Evolutionary conservation across 2,888 invertebrate species (phyloP).

Genomic region (Drosophila mulleri): DNA sequence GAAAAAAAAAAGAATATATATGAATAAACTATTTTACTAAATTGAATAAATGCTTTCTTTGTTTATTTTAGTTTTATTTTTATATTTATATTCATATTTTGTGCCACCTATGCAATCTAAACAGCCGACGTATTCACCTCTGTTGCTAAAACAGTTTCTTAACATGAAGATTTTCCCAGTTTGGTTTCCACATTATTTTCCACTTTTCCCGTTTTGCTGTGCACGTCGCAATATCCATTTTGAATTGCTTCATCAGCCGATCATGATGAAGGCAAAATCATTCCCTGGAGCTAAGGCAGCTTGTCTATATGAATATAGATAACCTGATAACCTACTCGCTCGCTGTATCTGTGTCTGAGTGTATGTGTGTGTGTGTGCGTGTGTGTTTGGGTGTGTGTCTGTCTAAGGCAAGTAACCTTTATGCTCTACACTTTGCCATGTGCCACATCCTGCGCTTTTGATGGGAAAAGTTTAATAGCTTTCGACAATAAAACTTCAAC

Average conservation of each 20-base stretch:
- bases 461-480: slow-evolving; percentile 83
- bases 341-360: slow-evolving; percentile 19
- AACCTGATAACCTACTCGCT: slow-evolving; percentile 46
- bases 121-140: neutral
- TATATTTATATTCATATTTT: neutral
- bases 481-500: slow-evolving; percentile 82
- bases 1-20: no score
- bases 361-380: slow-evolving; percentile 7
- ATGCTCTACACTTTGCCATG: slow-evolving; percentile 72
- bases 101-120: neutral
- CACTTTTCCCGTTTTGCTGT: neutral
- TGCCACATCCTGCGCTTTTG: slow-evolving; percentile 72
- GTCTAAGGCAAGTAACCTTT: slow-evolving; percentile 60
- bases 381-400: neutral
- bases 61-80: neutral
- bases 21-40: no score
- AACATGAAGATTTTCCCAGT: neutral
- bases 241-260: slow-evolving; percentile 42
- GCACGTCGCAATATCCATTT: slow-evolving; percentile 7
- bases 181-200: neutral
- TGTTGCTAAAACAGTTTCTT: neutral
- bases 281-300: slow-evolving; percentile 14
- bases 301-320: slow-evolving; percentile 49
- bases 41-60: neutral
- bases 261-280: slow-evolving; percentile 50